Percentiles rank a stretch among this genome's conserved stretches.
phyloP scores from a whole-genome alignment of 2,797 vertebrate species.

The Falco columbarius region DNA sequence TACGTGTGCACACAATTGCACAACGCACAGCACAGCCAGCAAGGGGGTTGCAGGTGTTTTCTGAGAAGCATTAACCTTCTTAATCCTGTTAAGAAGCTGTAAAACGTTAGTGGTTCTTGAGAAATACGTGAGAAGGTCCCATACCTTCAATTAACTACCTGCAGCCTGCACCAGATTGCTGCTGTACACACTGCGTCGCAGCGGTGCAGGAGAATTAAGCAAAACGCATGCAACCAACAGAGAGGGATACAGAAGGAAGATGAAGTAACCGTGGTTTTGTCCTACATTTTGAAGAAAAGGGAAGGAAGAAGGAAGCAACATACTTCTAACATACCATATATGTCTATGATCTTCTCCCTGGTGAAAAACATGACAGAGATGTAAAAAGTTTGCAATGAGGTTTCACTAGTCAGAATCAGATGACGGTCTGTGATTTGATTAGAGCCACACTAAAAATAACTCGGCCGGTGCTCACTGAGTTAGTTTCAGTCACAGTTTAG shows the following conservation, averaged over 20 bases:
- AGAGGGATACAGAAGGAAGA: not conserved
- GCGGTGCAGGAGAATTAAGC: not conserved
- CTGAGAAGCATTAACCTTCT: not conserved
- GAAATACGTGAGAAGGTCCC: not conserved
- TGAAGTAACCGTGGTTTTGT: not conserved
- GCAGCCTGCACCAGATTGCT: not conserved
- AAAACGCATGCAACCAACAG: accelerated
- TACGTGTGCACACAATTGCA: not conserved
- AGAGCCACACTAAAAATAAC: not conserved
- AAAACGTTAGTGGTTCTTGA: not conserved
- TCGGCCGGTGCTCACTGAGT: not conserved
- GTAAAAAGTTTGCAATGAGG: not conserved
- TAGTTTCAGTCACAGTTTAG: not conserved
- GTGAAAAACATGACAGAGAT: not conserved
- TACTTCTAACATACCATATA: not conserved
- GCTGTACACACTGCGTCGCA: not conserved
- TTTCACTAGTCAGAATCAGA: slow-evolving; percentile 30
- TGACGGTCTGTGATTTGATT: not conserved
- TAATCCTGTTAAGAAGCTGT: not conserved
- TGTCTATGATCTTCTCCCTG: not conserved
- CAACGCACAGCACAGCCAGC: not conserved
- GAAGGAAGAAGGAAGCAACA: slow-evolving; percentile 1
- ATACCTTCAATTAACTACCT: not conserved
- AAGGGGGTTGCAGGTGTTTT: not conserved
- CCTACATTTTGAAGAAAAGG: not conserved